Conservation (phyloP, 2,113 vertebrate genomes). For the Petrocephalus zakoni region DNA sequence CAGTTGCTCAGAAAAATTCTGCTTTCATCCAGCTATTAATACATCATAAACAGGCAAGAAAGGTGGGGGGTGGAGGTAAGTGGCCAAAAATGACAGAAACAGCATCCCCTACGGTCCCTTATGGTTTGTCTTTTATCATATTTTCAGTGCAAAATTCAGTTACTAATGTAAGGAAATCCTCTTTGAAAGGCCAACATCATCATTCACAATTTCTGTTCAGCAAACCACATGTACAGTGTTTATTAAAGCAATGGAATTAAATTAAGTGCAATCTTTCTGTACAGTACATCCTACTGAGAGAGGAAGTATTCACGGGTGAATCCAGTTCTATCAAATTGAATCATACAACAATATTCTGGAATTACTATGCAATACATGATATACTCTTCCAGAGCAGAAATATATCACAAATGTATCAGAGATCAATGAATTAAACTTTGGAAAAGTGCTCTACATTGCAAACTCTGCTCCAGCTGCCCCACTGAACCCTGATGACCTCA, state of each 20-base stretch:
- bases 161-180: neutral
- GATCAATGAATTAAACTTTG: neutral
- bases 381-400: neutral
- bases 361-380: neutral
- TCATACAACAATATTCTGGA: neutral
- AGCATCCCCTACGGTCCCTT: too few relatives aligned
- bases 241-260: neutral
- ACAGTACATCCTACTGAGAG: neutral
- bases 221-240: neutral
- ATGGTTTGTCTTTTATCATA: neutral
- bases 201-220: neutral
- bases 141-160: neutral
- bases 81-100: neutral
- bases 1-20: neutral
- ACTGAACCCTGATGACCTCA: neutral
- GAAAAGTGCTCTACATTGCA: neutral
- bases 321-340: neutral
- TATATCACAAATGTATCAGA: too few relatives aligned
- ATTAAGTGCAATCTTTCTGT: neutral
- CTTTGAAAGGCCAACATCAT: neutral
- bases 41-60: neutral
- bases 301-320: neutral
- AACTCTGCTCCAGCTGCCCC: neutral
- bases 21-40: neutral
- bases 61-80: neutral